Conservation (phyloP, 2,113 vertebrate genomes). For the Dasypus novemcinctus region DNA sequence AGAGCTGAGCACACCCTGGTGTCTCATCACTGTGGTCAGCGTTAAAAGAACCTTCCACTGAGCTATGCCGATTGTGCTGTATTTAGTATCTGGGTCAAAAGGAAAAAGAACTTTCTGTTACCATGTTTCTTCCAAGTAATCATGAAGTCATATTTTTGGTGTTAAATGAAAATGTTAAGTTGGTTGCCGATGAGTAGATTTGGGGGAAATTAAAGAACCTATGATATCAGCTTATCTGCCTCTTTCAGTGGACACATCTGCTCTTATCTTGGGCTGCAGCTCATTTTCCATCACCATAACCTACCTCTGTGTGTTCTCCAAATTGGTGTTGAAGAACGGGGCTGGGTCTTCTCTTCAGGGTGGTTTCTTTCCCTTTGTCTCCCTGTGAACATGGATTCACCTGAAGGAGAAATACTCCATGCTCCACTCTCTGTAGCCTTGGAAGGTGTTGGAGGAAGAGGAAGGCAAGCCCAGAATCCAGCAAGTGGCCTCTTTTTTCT, state of each 20-base stretch:
- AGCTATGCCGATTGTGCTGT: not conserved
- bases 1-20: rapidly evolving
- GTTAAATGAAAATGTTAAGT: not conserved
- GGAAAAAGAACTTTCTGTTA: constrained; percentile 3
- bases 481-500: not conserved
- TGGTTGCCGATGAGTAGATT: too few relatives aligned
- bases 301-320: not conserved
- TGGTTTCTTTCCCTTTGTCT: not conserved
- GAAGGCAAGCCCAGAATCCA: not conserved
- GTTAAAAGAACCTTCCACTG: not conserved
- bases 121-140: not conserved
- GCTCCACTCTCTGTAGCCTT: not conserved
- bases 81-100: constrained; percentile 40
- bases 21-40: not conserved
- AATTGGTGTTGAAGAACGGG: not conserved
- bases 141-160: not conserved
- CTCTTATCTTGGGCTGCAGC: not conserved
- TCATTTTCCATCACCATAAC: not conserved
- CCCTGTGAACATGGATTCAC: not conserved
- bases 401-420: rapidly evolving
- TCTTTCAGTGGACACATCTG: rapidly evolving
- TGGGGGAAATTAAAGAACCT: not conserved
- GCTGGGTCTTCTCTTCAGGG: not conserved
- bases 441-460: too few relatives aligned
- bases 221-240: too few relatives aligned